Base-by-base conservation (phyloP, 2,113 vertebrate species). In the Ophthalmolycus amberensis region DNA sequence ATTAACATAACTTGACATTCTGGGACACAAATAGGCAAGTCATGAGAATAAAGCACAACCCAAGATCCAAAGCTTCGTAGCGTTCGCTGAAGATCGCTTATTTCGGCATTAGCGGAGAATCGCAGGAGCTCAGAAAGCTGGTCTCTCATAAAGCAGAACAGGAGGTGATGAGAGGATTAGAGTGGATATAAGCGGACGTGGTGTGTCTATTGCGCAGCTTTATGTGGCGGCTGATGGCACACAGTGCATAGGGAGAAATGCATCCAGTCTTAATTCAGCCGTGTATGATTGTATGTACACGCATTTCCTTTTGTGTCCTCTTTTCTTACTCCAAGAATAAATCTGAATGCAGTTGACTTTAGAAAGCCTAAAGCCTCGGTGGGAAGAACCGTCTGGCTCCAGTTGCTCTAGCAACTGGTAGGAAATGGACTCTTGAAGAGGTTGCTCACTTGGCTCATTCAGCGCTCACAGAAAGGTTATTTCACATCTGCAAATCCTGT, bases 321-420 rank as follows among this genome's bases (percentile, higher is more conserved):
- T 6, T 74, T 62, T 80, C 62, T 76, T 76, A 20, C 75, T 83
- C 11, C 64, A 77, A 85, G 76, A 83, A 87, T 85, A 76, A 75
- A 89, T 89, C 50, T 68, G 65, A 89, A 85, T 79, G 83, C 42
- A 86, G 77, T 63, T 54, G 54, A 80, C 71, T 87, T 77, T 69
- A 71, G 86, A 86, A 84, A 79, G 88, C 83, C 83, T 60, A 16
- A 70, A 90, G 88, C 86, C 69, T 76, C 63, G 75, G 75, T 82
- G 82, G 80, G 12, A 86, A 73, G 77, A 85, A 42, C 27, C 42
- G 85, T 91, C 89, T 92, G 88, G 82, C 82, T 87, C 73, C 78
- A 72, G 90, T 92, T 91, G 89, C 90, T 92, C 85, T 88, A 87
- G 90, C 89, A 91, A 93, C 89, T 80, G 85, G 83, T 85, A 76